phyloP scores from a whole-genome alignment of 2,113 vertebrate genomes.

The Myxocyprinus asiaticus region DNA sequence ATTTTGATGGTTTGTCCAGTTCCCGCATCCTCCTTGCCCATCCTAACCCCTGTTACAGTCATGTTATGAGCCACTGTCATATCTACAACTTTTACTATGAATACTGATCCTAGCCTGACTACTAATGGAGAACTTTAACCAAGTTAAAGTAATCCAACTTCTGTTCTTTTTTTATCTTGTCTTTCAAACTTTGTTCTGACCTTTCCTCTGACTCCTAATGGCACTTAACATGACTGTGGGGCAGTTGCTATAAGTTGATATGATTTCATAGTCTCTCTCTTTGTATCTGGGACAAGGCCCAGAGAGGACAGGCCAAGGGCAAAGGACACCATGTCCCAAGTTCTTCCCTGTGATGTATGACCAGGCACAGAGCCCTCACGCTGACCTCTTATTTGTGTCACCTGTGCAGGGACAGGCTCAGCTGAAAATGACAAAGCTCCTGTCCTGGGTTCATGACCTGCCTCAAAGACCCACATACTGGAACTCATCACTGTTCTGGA shows the following conservation, averaged over 20 bases:
- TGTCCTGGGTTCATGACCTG: slow-evolving; percentile 69
- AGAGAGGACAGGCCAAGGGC: slow-evolving; percentile 64
- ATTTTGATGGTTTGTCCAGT: too few relatives aligned
- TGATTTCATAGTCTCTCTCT: slow-evolving; percentile 56
- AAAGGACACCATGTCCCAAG: slow-evolving; percentile 72
- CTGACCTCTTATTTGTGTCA: slow-evolving; percentile 76
- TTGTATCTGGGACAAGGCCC: slow-evolving; percentile 71
- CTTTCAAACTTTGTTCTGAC: slow-evolving; percentile 54
- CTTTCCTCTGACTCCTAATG: slow-evolving; percentile 50
- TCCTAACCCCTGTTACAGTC: too few relatives aligned
- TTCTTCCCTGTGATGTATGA: slow-evolving; percentile 75
- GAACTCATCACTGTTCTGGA: slow-evolving; percentile 65
- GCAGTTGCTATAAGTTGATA: slow-evolving; percentile 43
- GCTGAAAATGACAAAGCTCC: slow-evolving; percentile 75
- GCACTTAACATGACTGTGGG: slow-evolving; percentile 41
- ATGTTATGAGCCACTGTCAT: too few relatives aligned
- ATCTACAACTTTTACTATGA: too few relatives aligned
- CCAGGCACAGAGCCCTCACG: slow-evolving; percentile 60
- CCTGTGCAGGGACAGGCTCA: slow-evolving; percentile 65
- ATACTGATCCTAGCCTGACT: too few relatives aligned
- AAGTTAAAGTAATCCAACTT: too few relatives aligned
- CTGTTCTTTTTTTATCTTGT: background rate
- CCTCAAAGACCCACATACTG: slow-evolving; percentile 65
- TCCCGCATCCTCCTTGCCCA: too few relatives aligned
- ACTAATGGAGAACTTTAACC: too few relatives aligned